A percentile compares a stretch with the other conserved stretches of the same genome.
Conservation (phyloP, 2,888 invertebrate species). For the Cheilosia variabilis region DNA sequence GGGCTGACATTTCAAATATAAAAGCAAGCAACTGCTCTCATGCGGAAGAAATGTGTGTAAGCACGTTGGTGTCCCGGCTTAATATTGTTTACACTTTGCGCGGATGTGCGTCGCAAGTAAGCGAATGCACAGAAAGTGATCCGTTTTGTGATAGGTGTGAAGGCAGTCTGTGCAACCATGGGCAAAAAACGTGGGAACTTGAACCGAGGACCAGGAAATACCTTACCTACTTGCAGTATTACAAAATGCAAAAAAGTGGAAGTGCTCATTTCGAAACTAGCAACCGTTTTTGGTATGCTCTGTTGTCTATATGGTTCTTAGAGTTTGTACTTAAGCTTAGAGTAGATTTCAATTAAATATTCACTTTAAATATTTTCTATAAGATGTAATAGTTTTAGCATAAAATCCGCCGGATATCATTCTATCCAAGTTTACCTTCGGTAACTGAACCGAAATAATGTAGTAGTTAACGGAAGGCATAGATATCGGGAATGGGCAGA, state of each 20-base stretch:
- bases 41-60: conserved; percentile 79
- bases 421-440: too few relatives aligned
- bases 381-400: too few relatives aligned
- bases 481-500: too few relatives aligned
- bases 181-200: conserved; percentile 29
- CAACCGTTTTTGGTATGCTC: background rate
- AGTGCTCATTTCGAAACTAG: background rate
- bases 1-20: conserved; percentile 72
- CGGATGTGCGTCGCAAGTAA: conserved; percentile 78
- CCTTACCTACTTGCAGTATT: conserved; percentile 25
- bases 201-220: conserved; percentile 20
- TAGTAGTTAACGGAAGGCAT: too few relatives aligned
- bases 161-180: conserved; percentile 79
- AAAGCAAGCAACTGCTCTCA: conserved; percentile 77
- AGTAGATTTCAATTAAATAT: background rate
- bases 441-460: too few relatives aligned
- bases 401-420: too few relatives aligned
- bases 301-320: background rate
- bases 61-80: conserved; percentile 78
- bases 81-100: conserved; percentile 79
- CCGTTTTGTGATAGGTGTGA: conserved; percentile 80
- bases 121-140: conserved; percentile 79
- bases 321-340: background rate
- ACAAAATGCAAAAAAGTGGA: conserved; percentile 13
- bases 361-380: too few relatives aligned